Conservation (phyloP, 2,888 invertebrate species). For the Hydroisotoma schaefferi region DNA sequence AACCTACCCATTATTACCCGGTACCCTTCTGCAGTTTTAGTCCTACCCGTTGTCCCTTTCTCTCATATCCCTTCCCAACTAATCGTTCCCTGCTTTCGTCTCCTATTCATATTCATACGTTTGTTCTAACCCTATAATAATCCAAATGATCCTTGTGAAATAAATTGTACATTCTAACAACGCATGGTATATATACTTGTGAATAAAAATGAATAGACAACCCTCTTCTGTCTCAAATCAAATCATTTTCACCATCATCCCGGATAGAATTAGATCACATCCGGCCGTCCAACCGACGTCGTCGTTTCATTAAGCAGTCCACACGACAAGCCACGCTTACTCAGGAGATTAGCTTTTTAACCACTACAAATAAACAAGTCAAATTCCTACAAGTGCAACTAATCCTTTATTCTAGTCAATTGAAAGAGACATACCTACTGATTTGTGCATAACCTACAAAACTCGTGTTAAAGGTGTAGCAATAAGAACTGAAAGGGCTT, state of each 20-base stretch:
- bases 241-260: background rate
- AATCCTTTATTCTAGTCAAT: background rate
- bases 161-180: no score
- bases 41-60: no score
- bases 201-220: background rate
- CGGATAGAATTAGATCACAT: conserved; percentile 11
- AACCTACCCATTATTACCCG: no score
- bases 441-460: background rate
- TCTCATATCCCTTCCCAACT: no score
- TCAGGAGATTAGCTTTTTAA: no score
- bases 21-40: no score
- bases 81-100: no score
- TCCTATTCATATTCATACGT: background rate
- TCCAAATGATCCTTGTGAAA: background rate
- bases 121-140: conserved; percentile 1
- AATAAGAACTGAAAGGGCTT: background rate
- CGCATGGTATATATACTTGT: no score
- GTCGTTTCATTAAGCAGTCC: background rate
- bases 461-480: background rate
- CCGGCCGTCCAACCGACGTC: background rate
- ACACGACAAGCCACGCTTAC: conserved; percentile 7
- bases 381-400: background rate
- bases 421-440: background rate
- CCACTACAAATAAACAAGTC: no score
- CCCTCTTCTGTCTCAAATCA: background rate